Evolutionary conservation across 2,113 vertebrate species (phyloP).

Genomic region (Zosterops pallidus): DNA sequence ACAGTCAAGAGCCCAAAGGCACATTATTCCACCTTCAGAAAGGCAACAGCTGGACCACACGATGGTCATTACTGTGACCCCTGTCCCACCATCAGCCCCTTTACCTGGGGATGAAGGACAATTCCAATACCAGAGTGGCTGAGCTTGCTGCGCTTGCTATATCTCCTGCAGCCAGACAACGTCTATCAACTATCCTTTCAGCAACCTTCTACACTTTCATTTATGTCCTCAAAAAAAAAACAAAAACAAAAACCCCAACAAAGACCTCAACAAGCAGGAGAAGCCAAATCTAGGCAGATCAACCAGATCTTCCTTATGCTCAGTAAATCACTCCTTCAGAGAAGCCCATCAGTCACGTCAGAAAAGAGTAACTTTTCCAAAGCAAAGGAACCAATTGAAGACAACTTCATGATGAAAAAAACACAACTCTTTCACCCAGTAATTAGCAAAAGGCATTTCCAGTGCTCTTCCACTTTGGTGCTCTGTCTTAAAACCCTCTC

Average conservation of each 20-base stretch:
- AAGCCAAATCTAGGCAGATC: not conserved
- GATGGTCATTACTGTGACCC: not conserved
- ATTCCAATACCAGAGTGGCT: not conserved
- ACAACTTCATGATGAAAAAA: not conserved
- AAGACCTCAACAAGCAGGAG: not conserved
- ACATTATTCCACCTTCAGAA: not conserved
- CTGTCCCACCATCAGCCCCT: not conserved
- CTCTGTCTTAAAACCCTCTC: not conserved
- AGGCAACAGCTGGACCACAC: not conserved
- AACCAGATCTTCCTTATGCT: not conserved
- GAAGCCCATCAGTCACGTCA: not conserved
- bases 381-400: not conserved
- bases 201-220: not conserved
- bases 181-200: not conserved
- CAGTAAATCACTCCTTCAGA: not conserved
- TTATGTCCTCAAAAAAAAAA: not conserved
- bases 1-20: not conserved
- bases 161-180: not conserved
- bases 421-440: not conserved
- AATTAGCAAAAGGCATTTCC: not conserved
- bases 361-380: not conserved
- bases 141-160: accelerated
- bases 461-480: not conserved
- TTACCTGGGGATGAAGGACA: not conserved
- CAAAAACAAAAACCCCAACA: not conserved